phyloP scores from a whole-genome alignment of 2,888 invertebrate species.

The Scaptomyza caliginosa region DNA sequence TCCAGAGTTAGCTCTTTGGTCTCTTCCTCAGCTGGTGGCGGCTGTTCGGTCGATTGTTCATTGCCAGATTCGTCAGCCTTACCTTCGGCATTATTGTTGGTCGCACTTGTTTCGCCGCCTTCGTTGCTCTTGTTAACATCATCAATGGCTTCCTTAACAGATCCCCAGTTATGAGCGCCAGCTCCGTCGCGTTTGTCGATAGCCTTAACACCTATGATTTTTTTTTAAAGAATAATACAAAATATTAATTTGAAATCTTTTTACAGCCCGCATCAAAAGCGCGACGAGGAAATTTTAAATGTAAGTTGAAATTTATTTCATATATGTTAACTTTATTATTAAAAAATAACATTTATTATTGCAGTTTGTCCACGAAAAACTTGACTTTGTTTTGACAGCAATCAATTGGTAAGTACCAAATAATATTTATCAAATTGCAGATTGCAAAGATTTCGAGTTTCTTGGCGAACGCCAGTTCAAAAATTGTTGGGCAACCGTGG shows the following conservation, averaged over 20 bases:
- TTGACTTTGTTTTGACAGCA: neutral
- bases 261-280: neutral
- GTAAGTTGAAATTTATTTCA: too few relatives aligned
- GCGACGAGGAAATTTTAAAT: neutral
- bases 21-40: constrained; percentile 88
- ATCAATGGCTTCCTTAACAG: constrained; percentile 95
- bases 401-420: constrained; percentile 13
- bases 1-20: constrained; percentile 95
- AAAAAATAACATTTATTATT: too few relatives aligned
- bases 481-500: neutral
- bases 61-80: constrained; percentile 83
- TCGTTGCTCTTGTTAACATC: constrained; percentile 81
- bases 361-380: neutral
- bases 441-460: neutral
- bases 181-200: constrained; percentile 97
- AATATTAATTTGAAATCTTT: neutral
- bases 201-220: constrained; percentile 90
- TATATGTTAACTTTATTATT: too few relatives aligned
- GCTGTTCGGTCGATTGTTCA: constrained; percentile 84
- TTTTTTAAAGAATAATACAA: neutral
- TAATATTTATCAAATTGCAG: constrained; percentile 1
- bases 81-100: constrained; percentile 77
- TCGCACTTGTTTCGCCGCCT: constrained; percentile 65
- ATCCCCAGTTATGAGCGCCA: constrained; percentile 98
- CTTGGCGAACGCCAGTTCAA: neutral